These are phyloP conservation scores for Notodonta dromedarius DNA, from an alignment of 2,888 invertebrate species.

Conservation along the genomic window DNA sequence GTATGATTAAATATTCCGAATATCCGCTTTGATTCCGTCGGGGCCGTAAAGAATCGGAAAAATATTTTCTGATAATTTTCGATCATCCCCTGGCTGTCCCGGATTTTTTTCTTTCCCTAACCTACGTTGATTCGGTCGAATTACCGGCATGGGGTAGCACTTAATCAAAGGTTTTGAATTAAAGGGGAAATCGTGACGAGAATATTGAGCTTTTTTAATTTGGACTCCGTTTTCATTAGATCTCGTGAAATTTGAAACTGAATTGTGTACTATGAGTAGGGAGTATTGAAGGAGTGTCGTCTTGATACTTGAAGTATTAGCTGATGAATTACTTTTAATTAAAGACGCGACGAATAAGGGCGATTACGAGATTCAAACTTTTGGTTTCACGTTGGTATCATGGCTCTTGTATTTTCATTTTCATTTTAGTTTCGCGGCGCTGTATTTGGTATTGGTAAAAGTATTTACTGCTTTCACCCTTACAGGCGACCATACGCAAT, in stretches of 20 bases:
- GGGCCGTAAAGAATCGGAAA: conserved; percentile 30
- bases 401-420: too few relatives aligned
- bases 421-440: too few relatives aligned
- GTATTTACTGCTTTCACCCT: too few relatives aligned
- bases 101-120: conserved; percentile 17
- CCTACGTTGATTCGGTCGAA: conserved; percentile 6
- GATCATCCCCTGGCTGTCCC: conserved; percentile 24
- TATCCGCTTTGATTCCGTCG: conserved; percentile 45
- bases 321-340: too few relatives aligned
- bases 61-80: conserved; percentile 38
- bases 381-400: too few relatives aligned
- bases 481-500: too few relatives aligned
- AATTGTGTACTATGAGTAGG: not conserved
- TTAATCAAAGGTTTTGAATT: conserved; percentile 14
- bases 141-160: conserved; percentile 5
- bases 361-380: too few relatives aligned
- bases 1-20: conserved; percentile 56
- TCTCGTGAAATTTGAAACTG: not conserved
- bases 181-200: conserved; percentile 6
- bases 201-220: conserved; percentile 4
- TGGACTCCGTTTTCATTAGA: not conserved
- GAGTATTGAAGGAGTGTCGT: too few relatives aligned
- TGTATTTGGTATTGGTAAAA: too few relatives aligned
- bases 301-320: too few relatives aligned
- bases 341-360: too few relatives aligned